These are phyloP conservation scores for Polymixis flavicincta DNA, from an alignment of 2,888 invertebrate genomes.

Conservation along the genomic window DNA sequence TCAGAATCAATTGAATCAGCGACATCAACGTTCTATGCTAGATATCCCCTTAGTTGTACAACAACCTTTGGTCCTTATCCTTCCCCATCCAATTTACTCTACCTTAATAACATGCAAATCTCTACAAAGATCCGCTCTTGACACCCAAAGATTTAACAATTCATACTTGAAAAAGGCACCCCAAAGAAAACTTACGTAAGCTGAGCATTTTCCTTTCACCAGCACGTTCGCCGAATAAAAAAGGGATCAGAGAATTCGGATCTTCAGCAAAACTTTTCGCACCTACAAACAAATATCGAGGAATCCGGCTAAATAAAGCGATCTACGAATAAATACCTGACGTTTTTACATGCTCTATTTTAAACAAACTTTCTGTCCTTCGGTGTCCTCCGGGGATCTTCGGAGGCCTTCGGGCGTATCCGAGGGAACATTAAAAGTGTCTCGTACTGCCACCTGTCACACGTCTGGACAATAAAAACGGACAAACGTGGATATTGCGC, in stretches of 20 bases:
- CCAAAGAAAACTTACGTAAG: conserved; percentile 37
- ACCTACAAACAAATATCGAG: conserved; percentile 43
- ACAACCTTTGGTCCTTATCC: conserved; percentile 1
- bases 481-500: conserved; percentile 63
- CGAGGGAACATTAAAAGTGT: conserved; percentile 54
- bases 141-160: conserved; percentile 54
- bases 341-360: conserved; percentile 35
- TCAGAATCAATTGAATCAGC: background rate
- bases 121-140: conserved; percentile 32
- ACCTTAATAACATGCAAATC: conserved; percentile 54
- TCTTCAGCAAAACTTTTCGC: conserved; percentile 37
- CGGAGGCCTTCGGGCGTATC: conserved; percentile 7
- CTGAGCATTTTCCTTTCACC: conserved; percentile 34
- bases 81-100: conserved; percentile 28
- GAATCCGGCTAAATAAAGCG: conserved; percentile 45
- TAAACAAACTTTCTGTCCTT: conserved; percentile 19
- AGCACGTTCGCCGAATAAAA: conserved; percentile 36
- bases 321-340: conserved; percentile 21
- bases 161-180: conserved; percentile 32
- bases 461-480: conserved; percentile 61
- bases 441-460: conserved; percentile 48
- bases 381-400: conserved; percentile 13
- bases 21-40: background rate
- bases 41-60: background rate
- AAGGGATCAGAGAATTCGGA: conserved; percentile 42